Evolutionary conservation across 2,113 vertebrate genomes (phyloP).

Genomic region (Melanocharis versteri): DNA sequence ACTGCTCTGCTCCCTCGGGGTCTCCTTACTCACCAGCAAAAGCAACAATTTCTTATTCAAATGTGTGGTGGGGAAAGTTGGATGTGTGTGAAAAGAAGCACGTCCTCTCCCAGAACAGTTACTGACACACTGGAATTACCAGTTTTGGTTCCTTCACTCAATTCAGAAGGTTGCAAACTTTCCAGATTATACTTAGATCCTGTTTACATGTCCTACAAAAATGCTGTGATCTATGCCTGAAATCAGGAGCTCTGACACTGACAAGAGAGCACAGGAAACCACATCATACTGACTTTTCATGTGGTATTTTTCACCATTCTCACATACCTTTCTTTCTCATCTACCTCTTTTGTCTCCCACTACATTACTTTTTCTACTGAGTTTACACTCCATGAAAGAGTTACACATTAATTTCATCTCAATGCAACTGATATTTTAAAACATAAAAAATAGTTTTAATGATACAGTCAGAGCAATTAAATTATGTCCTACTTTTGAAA

Average conservation of each 20-base stretch:
- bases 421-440: not conserved
- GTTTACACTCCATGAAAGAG: not conserved
- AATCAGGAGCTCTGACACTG: not conserved
- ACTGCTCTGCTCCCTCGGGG: not conserved
- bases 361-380: not conserved
- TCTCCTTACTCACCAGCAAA: not conserved
- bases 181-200: not conserved
- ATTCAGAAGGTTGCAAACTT: not conserved
- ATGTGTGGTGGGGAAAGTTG: not conserved
- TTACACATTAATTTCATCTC: not conserved
- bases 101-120: not conserved
- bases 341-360: not conserved
- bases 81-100: fast-evolving
- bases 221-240: not conserved
- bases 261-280: not conserved
- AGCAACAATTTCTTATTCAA: not conserved
- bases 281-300: not conserved
- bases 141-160: not conserved
- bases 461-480: not conserved
- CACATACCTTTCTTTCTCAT: not conserved
- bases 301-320: not conserved
- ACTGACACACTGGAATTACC: not conserved
- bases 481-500: not conserved
- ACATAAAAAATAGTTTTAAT: not conserved
- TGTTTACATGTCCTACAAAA: not conserved